Conservation (phyloP, 1,140 invertebrate genomes). For the Drosophila lini region DNA sequence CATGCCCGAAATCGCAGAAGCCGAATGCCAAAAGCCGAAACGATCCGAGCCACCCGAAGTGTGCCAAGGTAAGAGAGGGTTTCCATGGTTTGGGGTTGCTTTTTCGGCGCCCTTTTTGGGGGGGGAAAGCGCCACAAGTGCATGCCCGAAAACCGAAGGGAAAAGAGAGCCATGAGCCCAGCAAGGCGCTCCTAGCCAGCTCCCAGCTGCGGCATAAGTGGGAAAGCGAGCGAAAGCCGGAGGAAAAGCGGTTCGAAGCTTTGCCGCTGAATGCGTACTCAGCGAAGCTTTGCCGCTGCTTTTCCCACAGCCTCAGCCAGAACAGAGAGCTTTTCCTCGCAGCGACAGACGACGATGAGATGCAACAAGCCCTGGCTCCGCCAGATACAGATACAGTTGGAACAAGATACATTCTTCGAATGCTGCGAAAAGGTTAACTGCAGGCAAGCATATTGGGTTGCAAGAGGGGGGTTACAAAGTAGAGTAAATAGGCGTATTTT, state of each 20-base stretch:
- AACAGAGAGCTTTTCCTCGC: conserved; percentile 18
- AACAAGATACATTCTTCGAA: conserved; percentile 21
- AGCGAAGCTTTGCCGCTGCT: conserved; percentile 18
- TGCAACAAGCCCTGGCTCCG: conserved; percentile 39
- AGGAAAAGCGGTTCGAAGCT: conserved; percentile 27
- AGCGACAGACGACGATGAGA: background rate
- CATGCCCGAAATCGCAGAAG: conserved; percentile 56
- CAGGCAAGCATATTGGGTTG: background rate
- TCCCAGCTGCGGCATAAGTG: background rate
- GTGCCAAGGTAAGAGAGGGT: conserved; percentile 17
- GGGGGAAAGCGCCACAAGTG: conserved; percentile 65
- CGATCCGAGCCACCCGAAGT: conserved; percentile 37
- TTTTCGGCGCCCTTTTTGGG: conserved; percentile 2
- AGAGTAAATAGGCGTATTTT: background rate
- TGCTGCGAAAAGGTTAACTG: conserved; percentile 17
- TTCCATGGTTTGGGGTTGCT: background rate
- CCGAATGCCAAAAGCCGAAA: conserved; percentile 17
- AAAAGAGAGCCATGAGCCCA: background rate
- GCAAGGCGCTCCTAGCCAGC: background rate
- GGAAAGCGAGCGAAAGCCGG: background rate
- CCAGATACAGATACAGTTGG: conserved; percentile 8
- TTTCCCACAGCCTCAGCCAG: background rate
- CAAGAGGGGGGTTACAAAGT: background rate
- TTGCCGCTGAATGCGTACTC: conserved; percentile 38
- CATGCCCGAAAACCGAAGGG: conserved; percentile 42